Base-by-base conservation (phyloP, 2,888 invertebrate species). In the Nowickia ferox region DNA sequence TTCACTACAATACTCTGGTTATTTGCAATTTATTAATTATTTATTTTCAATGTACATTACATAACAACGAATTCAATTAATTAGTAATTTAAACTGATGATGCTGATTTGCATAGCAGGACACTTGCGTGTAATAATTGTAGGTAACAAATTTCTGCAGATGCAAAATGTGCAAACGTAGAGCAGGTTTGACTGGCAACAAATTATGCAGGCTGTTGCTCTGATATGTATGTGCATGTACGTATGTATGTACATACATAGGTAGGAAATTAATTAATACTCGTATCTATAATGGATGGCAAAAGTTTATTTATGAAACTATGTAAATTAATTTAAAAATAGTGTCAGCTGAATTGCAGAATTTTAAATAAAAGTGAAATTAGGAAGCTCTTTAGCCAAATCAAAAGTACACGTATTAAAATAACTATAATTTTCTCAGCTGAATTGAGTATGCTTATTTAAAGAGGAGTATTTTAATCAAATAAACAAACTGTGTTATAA, bases 11-110 rank as follows among this genome's bases (percentile, higher is more conserved):
- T 11, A 42, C 44, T 63, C 42, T 11, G 57, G 71, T 59, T 72
- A 9, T n/a, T 48, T 48, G 22, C n/a, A 66, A 46, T 8, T 57
- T 46, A 38, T 40, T 74, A 61, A 61, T 74, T 74, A 76, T 72
- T 59, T 46, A 46, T 59, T 13, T 46, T 30, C n/a, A 44, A 46
- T 30, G 9, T 30, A 53, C 38, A 71, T 53, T 40, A 2, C 44
- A 46, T 59, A 71, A 63, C 53, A 69, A 44, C 17, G 13, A 79
- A 38, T 65, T 55, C n/a, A 53, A 80, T 80, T 51, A 74, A 69
- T 69, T 69, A 66, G 69, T 59, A 53, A 78, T 71, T 69, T 63
- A 61, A 81, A 69, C 53, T 75, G 81, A 75, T 81, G 44, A 53
- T 75, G 80, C 40, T 74, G 66, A 65, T 66, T 66, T 66, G 57